These are phyloP conservation scores for Zygogramma bicolorata DNA, from an alignment of 2,888 invertebrate genomes.

Conservation along the genomic window DNA sequence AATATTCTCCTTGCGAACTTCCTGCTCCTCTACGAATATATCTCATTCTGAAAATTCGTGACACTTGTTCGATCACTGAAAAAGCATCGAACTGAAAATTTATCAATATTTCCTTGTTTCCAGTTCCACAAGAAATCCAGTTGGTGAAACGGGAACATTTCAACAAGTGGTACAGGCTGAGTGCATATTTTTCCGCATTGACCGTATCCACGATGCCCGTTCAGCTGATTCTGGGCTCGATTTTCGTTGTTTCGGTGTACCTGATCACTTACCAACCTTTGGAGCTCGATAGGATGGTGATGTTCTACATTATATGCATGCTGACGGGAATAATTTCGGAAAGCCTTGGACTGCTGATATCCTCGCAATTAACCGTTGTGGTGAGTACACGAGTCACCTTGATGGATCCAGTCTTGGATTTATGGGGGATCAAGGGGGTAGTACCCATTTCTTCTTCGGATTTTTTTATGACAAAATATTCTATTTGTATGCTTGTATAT, in stretches of 20 bases:
- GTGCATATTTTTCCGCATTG: constrained; percentile 83
- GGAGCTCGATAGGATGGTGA: constrained; percentile 74
- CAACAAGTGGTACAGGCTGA: constrained; percentile 86
- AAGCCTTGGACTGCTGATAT: constrained; percentile 81
- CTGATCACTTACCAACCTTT: constrained; percentile 82
- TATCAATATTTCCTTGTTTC: constrained; percentile 47
- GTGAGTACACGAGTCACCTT: constrained; percentile 72
- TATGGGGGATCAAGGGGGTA: too few species aligned
- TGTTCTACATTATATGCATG: constrained; percentile 79
- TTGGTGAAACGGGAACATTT: constrained; percentile 85
- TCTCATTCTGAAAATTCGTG: too few species aligned
- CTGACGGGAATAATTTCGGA: constrained; percentile 82
- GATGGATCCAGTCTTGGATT: too few species aligned
- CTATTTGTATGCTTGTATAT: too few species aligned
- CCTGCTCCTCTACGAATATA: too few species aligned
- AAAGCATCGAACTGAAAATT: too few species aligned
- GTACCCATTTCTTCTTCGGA: too few species aligned
- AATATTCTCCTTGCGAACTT: too few species aligned
- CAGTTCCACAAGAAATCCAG: constrained; percentile 84
- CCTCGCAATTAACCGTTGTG: constrained; percentile 80
- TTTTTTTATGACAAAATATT: too few species aligned
- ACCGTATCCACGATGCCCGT: constrained; percentile 79
- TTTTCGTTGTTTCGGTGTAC: constrained; percentile 80
- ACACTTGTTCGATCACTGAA: too few species aligned
- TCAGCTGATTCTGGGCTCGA: constrained; percentile 76